Base-by-base conservation (phyloP, 2,113 vertebrate species). In the Podarcis muralis region DNA sequence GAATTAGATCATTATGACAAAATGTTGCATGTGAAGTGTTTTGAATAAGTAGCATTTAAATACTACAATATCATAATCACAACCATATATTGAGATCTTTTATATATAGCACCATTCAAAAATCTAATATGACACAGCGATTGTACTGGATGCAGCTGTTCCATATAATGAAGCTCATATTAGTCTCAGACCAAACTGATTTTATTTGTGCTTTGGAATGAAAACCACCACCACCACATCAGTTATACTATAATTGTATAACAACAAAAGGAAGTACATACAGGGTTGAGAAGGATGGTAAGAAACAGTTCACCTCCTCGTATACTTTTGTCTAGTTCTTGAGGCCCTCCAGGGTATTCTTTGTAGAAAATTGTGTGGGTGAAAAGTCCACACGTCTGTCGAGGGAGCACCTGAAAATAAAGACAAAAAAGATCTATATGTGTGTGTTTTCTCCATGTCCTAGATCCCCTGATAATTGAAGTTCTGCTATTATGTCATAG, bases 311-410 rank as follows among this genome's bases (percentile, higher is more conserved):
- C 99, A 90, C 99, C 99, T 92, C 99, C 99, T 93, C 76, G 96
- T 93, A 99, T 99, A 87, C 99, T 99, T 97, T 98, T 99, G 96
- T 99, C 98, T 96, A 99, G 93, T 95, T 99, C 99, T 90, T 98
- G 98, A 74, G 99, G 98, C 40, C 99, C 98, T 7, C 99, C 99
- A 20, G 99, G 99, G 86, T 99, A 99, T 84, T 99, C 99, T 95
- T 98, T 98, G 96, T 99, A 99, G 98, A 99, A 99, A 97, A 99
- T 99, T 82, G 99, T 99, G 93, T 99, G 99, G 66, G 99, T 99
- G 95, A 99, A 99, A 93, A 99, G 96, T 87, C 99, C 99, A 91
- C 99, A 99, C 30, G 99, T 99, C 97, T 99, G 99, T 68, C 99
- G 98, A 92, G 99, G 99, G 90, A 99, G 98, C 88, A 99, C 99